phyloP scores from a whole-genome alignment of 2,797 vertebrate species.

The Merluccius polli region DNA sequence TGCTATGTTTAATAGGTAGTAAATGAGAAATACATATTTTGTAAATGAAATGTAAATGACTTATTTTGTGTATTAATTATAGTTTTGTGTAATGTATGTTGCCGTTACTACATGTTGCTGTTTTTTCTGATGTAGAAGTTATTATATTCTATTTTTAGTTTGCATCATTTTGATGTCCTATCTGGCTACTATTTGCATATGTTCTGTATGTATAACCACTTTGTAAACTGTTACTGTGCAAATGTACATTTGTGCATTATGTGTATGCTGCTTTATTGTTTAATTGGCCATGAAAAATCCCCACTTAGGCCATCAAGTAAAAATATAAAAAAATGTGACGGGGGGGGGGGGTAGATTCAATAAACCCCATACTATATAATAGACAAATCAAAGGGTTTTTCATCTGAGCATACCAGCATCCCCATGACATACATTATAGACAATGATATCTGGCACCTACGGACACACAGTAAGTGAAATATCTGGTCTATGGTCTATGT shows the following conservation, averaged over 20 bases:
- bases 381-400: too few relatives aligned
- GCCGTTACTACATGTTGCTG: neutral
- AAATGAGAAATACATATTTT: neutral
- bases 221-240: neutral
- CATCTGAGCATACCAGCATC: too few relatives aligned
- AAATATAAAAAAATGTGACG: neutral
- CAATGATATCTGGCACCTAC: too few relatives aligned
- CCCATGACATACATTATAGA: too few relatives aligned
- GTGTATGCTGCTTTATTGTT: neutral
- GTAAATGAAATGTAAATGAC: neutral
- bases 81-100: neutral
- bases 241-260: neutral
- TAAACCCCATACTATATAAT: too few relatives aligned
- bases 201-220: neutral
- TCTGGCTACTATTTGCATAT: neutral
- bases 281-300: neutral
- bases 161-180: neutral
- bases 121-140: neutral
- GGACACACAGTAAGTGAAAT: too few relatives aligned
- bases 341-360: neutral
- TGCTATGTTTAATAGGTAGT: conserved; percentile 1
- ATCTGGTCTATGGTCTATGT: too few relatives aligned
- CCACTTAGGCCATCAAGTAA: neutral
- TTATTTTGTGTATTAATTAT: neutral
- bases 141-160: neutral